Percentiles rank a stretch among this genome's conserved stretches.
phyloP scores from a whole-genome alignment of 2,113 vertebrate species.

The Myxocyprinus asiaticus region DNA sequence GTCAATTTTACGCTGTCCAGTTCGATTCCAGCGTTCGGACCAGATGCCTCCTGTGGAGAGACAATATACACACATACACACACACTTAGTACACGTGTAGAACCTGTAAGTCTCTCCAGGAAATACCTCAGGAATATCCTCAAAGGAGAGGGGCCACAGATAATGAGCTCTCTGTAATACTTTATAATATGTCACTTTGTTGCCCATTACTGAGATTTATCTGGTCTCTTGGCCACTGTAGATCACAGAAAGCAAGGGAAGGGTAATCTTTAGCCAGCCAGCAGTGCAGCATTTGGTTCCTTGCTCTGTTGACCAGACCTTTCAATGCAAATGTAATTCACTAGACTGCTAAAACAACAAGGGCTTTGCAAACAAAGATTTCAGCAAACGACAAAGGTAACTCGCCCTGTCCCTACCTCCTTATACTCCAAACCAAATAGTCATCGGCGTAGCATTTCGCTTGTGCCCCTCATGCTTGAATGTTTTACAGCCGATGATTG shows the following conservation, averaged over 20 bases:
- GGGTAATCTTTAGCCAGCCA: constrained; percentile 71
- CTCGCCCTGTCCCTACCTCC: constrained; percentile 34
- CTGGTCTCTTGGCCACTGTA: constrained; percentile 64
- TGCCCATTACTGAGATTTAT: constrained; percentile 73
- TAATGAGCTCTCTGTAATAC: constrained; percentile 67
- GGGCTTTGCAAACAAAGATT: constrained; percentile 67
- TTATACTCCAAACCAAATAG: constrained; percentile 71
- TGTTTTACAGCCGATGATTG: constrained; percentile 74
- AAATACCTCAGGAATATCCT: constrained; percentile 60
- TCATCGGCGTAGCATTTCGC: constrained; percentile 60
- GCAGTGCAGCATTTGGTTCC: constrained; percentile 1
- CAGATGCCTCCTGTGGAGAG: constrained; percentile 69
- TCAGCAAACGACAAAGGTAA: constrained; percentile 68
- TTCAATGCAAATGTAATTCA: constrained; percentile 71
- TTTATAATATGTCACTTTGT: constrained; percentile 71
- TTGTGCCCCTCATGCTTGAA: constrained; percentile 46
- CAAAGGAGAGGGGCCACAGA: constrained; percentile 58
- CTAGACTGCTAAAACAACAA: constrained; percentile 68
- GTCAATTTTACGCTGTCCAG: constrained; percentile 77
- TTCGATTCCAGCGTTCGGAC: constrained; percentile 70
- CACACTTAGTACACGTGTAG: constrained; percentile 9
- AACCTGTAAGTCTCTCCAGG: constrained; percentile 5
- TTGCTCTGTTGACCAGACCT: constrained; percentile 67
- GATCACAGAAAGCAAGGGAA: constrained; percentile 65
- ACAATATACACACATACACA: neutral